Percentiles rank a stretch among this genome's conserved stretches.
Conservation (phyloP, 1,140 invertebrate genomes). For the Drosophila aff. region DNA sequence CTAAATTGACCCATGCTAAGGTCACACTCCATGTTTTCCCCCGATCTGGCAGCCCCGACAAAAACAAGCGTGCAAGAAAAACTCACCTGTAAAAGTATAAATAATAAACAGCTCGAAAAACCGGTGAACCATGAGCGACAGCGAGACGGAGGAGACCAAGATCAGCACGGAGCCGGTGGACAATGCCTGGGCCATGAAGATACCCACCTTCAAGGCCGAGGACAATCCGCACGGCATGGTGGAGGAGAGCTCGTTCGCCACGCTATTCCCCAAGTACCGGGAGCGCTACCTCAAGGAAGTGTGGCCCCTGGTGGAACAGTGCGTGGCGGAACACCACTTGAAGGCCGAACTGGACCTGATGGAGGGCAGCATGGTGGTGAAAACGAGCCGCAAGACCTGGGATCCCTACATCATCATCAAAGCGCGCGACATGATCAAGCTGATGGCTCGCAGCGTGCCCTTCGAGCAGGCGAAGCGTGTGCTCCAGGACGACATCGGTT, state of each 20-base stretch:
- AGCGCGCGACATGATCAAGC: constrained; percentile 97
- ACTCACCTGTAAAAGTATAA: constrained; percentile 5
- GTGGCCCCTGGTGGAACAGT: constrained; percentile 97
- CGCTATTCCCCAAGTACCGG: constrained; percentile 92
- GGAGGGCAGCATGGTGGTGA: constrained; percentile 97
- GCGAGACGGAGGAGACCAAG: constrained; percentile 54
- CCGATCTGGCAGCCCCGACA: constrained; percentile 3
- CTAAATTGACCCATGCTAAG: not conserved
- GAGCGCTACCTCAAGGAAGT: constrained; percentile 98
- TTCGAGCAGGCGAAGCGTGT: constrained; percentile 96
- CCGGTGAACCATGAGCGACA: constrained; percentile 65
- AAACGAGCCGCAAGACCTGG: constrained; percentile 98
- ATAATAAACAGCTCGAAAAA: not conserved
- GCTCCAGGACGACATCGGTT: constrained; percentile 95
- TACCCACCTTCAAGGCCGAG: constrained; percentile 94
- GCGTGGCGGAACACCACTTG: constrained; percentile 91
- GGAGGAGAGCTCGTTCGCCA: constrained; percentile 90
- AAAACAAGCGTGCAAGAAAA: constrained; percentile 63
- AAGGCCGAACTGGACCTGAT: constrained; percentile 97
- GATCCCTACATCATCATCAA: constrained; percentile 99
- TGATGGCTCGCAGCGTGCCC: constrained; percentile 97
- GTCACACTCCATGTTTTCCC: not conserved
- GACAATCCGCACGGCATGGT: constrained; percentile 95
- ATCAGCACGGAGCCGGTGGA: constrained; percentile 88
- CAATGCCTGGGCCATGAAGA: constrained; percentile 95